phyloP scores from a whole-genome alignment of 1,140 invertebrate species.

The Diabrotica virgifera region DNA sequence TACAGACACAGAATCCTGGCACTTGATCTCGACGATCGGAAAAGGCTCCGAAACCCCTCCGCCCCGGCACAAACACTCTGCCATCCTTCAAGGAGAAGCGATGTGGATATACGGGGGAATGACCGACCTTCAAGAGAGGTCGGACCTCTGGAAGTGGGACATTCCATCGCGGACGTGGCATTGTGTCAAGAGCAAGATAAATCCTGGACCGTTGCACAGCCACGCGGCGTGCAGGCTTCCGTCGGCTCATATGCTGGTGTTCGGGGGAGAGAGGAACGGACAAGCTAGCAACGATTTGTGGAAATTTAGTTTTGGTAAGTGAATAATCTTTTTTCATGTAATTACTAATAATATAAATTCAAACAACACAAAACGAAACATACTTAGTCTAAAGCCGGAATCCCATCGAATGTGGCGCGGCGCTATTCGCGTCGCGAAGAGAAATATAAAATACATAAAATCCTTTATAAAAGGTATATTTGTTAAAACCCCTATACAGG shows the following conservation, averaged over 20 bases:
- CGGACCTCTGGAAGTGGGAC: slow-evolving; percentile 85
- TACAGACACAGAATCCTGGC: slow-evolving; percentile 75
- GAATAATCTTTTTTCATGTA: too few species aligned
- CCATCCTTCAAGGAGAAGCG: slow-evolving; percentile 70
- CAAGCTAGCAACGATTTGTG: slow-evolving; percentile 76
- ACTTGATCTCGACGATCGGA: slow-evolving; percentile 52
- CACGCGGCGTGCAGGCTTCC: slow-evolving; percentile 77
- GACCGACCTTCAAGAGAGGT: slow-evolving; percentile 77
- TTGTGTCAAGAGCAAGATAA: slow-evolving; percentile 62
- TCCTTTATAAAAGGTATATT: too few species aligned
- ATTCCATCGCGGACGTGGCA: slow-evolving; percentile 59
- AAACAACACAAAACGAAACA: too few species aligned
- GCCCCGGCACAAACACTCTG: slow-evolving; percentile 80
- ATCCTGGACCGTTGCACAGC: slow-evolving; percentile 75
- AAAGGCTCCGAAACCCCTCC: slow-evolving; percentile 56
- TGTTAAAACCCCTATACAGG: too few species aligned
- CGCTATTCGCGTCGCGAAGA: too few species aligned
- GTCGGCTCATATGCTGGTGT: slow-evolving; percentile 72
- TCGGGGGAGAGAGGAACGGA: slow-evolving; percentile 77
- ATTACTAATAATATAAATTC: too few species aligned
- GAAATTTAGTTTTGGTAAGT: slow-evolving; percentile 82
- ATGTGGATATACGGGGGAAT: slow-evolving; percentile 90
- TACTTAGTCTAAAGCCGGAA: too few species aligned
- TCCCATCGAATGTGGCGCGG: too few species aligned
- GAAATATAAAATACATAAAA: too few species aligned